Percentiles rank a stretch among this genome's conserved stretches.
These are phyloP conservation scores for Echinometra lucunter DNA, from an alignment of 53 echinoderm and acorn worm species.

Conservation along the genomic window DNA sequence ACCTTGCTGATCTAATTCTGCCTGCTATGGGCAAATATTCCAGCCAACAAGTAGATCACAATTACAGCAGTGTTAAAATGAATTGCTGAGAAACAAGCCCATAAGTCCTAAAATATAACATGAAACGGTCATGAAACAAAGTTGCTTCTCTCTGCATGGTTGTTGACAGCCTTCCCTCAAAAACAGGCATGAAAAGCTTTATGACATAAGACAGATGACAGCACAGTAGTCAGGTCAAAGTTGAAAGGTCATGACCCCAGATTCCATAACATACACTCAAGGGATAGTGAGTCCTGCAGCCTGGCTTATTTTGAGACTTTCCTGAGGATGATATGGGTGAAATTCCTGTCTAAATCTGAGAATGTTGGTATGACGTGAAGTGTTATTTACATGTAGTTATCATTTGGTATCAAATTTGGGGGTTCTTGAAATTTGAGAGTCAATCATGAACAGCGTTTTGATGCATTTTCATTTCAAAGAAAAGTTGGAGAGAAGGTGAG, in stretches of 20 bases:
- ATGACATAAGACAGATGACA: slow-evolving; percentile 16
- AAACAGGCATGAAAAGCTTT: not conserved
- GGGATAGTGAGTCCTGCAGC: not conserved
- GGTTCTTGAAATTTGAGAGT: not conserved
- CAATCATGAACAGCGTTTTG: not conserved
- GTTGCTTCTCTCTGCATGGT: not conserved
- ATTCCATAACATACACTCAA: not conserved
- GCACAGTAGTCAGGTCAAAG: slow-evolving; percentile 4
- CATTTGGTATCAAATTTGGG: not conserved
- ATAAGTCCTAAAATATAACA: not conserved
- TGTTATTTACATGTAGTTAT: not conserved
- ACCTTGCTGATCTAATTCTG: not conserved
- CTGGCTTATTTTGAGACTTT: not conserved
- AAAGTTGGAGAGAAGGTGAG: not conserved
- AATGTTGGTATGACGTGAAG: not conserved
- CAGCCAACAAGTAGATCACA: not conserved
- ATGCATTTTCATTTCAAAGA: not conserved
- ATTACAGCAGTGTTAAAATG: not conserved
- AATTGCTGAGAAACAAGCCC: not conserved
- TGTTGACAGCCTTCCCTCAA: not conserved
- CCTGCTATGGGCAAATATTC: not conserved
- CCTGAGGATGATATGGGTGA: not conserved
- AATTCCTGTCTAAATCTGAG: not conserved
- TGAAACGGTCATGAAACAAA: not conserved
- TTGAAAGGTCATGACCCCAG: not conserved